phyloP scores from a whole-genome alignment of 2,113 vertebrate genomes.

The Neopipo cinnamomea region DNA sequence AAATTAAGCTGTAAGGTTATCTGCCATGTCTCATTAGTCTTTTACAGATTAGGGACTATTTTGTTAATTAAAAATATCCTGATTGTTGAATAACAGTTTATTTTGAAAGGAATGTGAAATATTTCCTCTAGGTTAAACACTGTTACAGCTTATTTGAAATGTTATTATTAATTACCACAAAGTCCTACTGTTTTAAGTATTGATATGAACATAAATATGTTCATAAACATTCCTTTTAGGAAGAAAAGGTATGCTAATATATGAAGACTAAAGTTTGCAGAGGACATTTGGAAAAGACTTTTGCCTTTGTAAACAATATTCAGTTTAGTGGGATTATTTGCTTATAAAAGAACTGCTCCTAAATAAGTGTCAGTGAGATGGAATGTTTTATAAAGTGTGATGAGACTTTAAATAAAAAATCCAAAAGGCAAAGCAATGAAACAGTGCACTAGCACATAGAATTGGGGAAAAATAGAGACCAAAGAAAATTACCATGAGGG shows the following conservation, averaged over 20 bases:
- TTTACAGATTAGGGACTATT: background rate
- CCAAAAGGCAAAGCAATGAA: background rate
- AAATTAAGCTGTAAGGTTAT: background rate
- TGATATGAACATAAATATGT: background rate
- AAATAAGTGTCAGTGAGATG: background rate
- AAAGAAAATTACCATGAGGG: background rate
- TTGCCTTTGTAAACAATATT: background rate
- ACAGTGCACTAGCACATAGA: background rate
- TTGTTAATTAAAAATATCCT: background rate
- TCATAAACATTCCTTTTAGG: background rate
- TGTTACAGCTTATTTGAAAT: background rate
- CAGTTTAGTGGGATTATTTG: background rate
- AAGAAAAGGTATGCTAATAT: background rate
- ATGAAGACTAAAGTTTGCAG: background rate
- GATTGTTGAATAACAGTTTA: background rate
- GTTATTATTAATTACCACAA: background rate
- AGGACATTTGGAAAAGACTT: background rate
- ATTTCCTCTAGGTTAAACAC: background rate
- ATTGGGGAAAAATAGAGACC: background rate
- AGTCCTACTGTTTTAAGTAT: background rate
- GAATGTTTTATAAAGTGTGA: background rate
- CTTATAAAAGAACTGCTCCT: background rate
- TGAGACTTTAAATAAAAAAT: background rate
- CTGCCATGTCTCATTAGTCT: background rate
- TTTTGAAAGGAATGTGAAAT: slow-evolving; percentile 18